Evolutionary conservation across 2,888 invertebrate genomes (phyloP).

Genomic region (Emesis russula): DNA sequence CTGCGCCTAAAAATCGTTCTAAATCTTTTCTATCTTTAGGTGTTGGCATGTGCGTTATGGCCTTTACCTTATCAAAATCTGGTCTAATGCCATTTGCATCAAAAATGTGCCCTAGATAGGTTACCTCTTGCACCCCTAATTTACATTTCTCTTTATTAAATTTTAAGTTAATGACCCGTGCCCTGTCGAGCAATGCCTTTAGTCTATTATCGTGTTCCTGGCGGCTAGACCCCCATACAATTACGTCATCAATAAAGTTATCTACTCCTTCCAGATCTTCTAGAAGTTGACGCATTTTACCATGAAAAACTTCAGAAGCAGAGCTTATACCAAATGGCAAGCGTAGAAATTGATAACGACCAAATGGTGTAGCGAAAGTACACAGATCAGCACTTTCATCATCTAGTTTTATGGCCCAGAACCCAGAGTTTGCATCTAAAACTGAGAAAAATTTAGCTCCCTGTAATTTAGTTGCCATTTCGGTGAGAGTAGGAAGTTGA

Average conservation of each 20-base stretch:
- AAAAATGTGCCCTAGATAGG: constrained; percentile 77
- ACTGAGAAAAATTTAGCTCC: too few relatives aligned
- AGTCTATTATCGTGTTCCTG: constrained; percentile 73
- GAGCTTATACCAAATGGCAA: constrained; percentile 80
- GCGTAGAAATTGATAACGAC: constrained; percentile 57
- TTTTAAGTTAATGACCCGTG: constrained; percentile 62
- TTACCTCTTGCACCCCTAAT: constrained; percentile 58
- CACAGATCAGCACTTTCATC: constrained; percentile 79
- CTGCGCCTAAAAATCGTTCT: constrained; percentile 68
- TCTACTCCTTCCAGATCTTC: constrained; percentile 71
- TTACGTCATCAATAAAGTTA: constrained; percentile 73
- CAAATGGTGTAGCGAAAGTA: constrained; percentile 68
- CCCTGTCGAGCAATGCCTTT: constrained; percentile 20
- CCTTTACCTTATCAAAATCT: constrained; percentile 66
- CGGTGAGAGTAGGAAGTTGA: too few relatives aligned
- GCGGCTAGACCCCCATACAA: constrained; percentile 67
- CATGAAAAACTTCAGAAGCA: constrained; percentile 75
- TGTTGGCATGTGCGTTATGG: constrained; percentile 65
- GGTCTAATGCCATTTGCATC: constrained; percentile 67
- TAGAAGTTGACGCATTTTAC: constrained; percentile 53
- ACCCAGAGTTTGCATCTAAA: constrained; percentile 50
- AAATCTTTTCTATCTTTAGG: constrained; percentile 64
- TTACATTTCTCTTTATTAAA: constrained; percentile 69
- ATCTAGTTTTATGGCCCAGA: constrained; percentile 79
- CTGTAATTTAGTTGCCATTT: too few relatives aligned